These are phyloP conservation scores for Phyllostomus hastatus DNA, from an alignment of 2,113 vertebrate species.

Conservation along the genomic window DNA sequence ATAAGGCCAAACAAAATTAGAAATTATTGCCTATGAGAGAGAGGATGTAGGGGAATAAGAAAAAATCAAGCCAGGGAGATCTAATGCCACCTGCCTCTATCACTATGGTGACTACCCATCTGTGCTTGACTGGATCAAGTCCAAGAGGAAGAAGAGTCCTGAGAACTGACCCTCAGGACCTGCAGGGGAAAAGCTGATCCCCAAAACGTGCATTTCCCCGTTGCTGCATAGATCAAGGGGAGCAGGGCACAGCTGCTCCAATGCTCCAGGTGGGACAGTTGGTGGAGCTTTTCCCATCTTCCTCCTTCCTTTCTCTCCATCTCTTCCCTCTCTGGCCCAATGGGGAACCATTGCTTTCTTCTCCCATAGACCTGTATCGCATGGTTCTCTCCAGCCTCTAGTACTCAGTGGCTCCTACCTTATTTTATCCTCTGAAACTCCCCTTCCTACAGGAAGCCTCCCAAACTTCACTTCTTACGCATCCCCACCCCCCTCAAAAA, in stretches of 20 bases:
- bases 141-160: neutral
- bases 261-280: neutral
- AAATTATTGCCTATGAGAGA: conserved; percentile 36
- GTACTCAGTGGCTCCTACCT: neutral
- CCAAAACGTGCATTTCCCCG: neutral
- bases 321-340: neutral
- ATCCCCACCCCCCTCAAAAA: neutral
- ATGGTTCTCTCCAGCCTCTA: neutral
- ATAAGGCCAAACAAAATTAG: conserved; percentile 48
- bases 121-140: neutral
- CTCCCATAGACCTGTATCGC: neutral
- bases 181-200: neutral
- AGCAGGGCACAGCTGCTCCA: neutral
- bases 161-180: neutral
- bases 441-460: neutral
- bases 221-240: neutral
- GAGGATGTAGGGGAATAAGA: neutral
- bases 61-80: neutral
- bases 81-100: neutral
- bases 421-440: neutral
- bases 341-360: neutral
- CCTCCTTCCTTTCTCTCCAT: neutral
- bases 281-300: neutral
- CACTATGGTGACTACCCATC: neutral
- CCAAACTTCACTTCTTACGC: neutral